Conservation (phyloP, 2,113 vertebrate species). For the Microcebus murinus region DNA sequence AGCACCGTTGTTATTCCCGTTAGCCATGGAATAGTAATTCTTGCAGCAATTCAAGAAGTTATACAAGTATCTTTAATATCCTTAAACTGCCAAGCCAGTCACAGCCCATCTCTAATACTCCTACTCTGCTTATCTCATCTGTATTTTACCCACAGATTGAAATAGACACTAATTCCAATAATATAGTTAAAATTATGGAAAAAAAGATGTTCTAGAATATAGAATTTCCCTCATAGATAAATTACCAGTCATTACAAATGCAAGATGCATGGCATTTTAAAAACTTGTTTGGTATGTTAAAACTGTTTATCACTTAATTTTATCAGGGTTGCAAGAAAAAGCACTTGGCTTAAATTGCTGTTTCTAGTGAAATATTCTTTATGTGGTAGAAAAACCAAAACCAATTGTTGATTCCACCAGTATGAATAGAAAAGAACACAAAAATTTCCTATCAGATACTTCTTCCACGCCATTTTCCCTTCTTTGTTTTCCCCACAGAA, state of each 20-base stretch:
- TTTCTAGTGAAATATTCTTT: neutral
- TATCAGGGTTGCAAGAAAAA: neutral
- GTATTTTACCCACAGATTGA: neutral
- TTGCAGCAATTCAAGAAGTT: neutral
- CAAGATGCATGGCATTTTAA: neutral
- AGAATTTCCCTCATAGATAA: neutral
- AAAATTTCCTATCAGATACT: neutral
- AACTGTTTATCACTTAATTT: neutral
- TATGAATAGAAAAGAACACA: neutral
- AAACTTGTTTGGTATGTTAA: neutral
- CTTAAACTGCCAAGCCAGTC: neutral
- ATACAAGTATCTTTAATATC: neutral
- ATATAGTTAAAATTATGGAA: neutral
- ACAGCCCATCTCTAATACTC: neutral
- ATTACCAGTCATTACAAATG: neutral
- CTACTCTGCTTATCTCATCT: neutral
- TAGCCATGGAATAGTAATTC: neutral
- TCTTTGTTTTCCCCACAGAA: neutral
- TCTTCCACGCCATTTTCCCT: neutral
- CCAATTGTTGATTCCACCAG: neutral
- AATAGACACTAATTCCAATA: neutral
- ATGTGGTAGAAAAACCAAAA: neutral
- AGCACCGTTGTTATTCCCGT: neutral
- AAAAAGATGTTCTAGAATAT: neutral
- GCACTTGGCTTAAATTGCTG: neutral